Conservation (phyloP, 2,113 vertebrate genomes). For the Tyrannus savana region DNA sequence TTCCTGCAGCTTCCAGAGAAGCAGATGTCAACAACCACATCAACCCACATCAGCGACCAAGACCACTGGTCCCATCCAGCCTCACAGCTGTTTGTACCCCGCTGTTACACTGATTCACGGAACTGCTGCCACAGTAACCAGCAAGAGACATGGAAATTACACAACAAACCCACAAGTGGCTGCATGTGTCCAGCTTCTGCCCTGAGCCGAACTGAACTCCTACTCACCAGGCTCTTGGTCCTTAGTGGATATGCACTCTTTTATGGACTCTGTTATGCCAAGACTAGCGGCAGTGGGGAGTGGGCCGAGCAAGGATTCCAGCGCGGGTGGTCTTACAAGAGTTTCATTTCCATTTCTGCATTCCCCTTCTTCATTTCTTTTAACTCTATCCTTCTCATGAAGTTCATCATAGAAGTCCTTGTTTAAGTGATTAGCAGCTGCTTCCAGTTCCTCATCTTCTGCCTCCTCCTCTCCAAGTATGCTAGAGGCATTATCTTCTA, state of each 20-base stretch:
- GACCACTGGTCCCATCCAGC: not conserved
- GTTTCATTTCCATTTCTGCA: conserved; percentile 11
- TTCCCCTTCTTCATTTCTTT: not conserved
- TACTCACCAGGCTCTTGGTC: conserved; percentile 83
- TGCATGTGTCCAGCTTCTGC: not conserved
- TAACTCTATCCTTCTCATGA: conserved; percentile 64
- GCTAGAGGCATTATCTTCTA: conserved; percentile 71
- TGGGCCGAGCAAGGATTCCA: conserved; percentile 87
- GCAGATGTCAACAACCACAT: not conserved
- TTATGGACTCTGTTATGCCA: conserved; percentile 86
- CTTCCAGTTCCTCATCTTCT: conserved; percentile 87
- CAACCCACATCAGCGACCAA: not conserved
- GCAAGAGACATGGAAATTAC: not conserved
- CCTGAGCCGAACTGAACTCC: not conserved
- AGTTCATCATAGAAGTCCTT: conserved; percentile 83
- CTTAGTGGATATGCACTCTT: conserved; percentile 74
- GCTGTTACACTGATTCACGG: rapidly evolving
- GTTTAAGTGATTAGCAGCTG: conserved; percentile 88
- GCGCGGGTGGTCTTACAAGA: conserved; percentile 65
- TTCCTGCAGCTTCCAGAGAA: not conserved
- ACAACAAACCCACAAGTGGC: not conserved
- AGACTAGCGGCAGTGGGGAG: conserved; percentile 90
- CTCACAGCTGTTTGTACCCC: not conserved
- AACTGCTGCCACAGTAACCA: not conserved
- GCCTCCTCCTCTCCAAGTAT: conserved; percentile 79